Evolutionary conservation across 2,797 vertebrate species (phyloP).

Genomic region (Notolabrus celidotus): DNA sequence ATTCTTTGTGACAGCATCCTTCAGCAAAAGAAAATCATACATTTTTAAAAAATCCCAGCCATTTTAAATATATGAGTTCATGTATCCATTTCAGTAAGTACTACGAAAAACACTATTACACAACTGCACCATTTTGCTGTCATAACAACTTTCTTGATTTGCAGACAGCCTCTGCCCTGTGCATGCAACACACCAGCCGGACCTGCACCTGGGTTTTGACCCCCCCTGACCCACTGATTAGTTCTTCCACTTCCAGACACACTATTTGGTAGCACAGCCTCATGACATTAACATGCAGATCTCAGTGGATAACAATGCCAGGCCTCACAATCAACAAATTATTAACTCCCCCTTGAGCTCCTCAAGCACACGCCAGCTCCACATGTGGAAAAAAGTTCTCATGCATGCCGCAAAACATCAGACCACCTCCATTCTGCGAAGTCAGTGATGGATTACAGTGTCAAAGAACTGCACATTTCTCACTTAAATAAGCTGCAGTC

Average conservation of each 20-base stretch:
- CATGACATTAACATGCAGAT: slow-evolving; percentile 81
- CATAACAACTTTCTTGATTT: slow-evolving; percentile 58
- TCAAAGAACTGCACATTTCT: slow-evolving; percentile 56
- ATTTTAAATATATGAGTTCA: background rate
- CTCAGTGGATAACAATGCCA: slow-evolving; percentile 79
- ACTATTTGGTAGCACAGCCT: slow-evolving; percentile 67
- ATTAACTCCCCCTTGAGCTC: slow-evolving; percentile 70
- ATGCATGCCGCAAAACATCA: slow-evolving; percentile 68
- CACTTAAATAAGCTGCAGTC: slow-evolving; percentile 43
- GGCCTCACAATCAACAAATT: slow-evolving; percentile 81
- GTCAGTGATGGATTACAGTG: slow-evolving; percentile 73
- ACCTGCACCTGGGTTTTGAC: slow-evolving; percentile 73
- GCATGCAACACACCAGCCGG: slow-evolving; percentile 34
- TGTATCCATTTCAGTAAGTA: slow-evolving; percentile 6
- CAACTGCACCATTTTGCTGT: slow-evolving; percentile 41
- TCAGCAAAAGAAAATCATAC: too few species aligned
- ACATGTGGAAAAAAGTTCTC: slow-evolving; percentile 78
- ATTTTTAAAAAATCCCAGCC: background rate
- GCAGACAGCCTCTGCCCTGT: slow-evolving; percentile 37
- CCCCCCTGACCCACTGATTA: slow-evolving; percentile 71
- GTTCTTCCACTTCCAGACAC: slow-evolving; percentile 69
- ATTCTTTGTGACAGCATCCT: too few species aligned
- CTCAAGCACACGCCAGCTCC: slow-evolving; percentile 62
- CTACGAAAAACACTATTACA: background rate
- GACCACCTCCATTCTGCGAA: slow-evolving; percentile 64